Conservation (phyloP, 1,140 invertebrate species). For the Cheumatopsyche charites region DNA sequence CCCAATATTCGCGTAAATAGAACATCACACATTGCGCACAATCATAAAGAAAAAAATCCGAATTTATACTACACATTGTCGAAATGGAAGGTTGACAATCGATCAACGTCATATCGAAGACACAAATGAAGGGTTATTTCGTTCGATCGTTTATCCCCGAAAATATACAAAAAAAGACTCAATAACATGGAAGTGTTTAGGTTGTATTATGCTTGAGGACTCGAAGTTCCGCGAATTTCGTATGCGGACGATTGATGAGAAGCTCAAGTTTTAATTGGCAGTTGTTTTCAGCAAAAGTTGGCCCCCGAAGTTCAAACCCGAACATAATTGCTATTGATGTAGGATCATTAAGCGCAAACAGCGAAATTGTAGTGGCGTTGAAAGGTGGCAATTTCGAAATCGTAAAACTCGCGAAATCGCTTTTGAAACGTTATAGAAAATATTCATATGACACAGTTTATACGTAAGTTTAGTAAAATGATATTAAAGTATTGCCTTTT, state of each 20-base stretch:
- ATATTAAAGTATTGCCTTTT: no score
- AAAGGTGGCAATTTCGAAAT: neutral
- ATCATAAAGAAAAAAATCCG: neutral
- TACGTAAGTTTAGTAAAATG: no score
- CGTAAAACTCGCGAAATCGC: no score
- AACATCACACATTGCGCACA: neutral
- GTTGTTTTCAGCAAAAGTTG: slow-evolving; percentile 4
- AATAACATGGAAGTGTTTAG: no score
- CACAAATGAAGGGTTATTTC: slow-evolving; percentile 9
- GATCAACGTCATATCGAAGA: neutral
- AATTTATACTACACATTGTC: neutral
- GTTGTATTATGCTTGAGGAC: no score
- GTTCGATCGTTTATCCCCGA: neutral
- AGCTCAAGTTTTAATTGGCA: slow-evolving; percentile 13
- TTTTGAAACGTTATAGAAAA: no score
- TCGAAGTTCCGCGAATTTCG: neutral
- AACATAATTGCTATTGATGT: slow-evolving; percentile 9
- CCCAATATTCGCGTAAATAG: neutral
- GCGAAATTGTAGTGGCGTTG: neutral
- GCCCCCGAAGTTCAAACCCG: neutral
- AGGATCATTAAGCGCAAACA: neutral
- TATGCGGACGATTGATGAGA: neutral
- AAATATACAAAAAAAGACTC: no score
- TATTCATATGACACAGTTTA: no score
- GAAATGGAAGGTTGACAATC: neutral